Evolutionary conservation across 2,113 vertebrate genomes (phyloP), one percentile per base, ranked within the genome.

Genomic region (Phaethornis superciliosus): DNA sequence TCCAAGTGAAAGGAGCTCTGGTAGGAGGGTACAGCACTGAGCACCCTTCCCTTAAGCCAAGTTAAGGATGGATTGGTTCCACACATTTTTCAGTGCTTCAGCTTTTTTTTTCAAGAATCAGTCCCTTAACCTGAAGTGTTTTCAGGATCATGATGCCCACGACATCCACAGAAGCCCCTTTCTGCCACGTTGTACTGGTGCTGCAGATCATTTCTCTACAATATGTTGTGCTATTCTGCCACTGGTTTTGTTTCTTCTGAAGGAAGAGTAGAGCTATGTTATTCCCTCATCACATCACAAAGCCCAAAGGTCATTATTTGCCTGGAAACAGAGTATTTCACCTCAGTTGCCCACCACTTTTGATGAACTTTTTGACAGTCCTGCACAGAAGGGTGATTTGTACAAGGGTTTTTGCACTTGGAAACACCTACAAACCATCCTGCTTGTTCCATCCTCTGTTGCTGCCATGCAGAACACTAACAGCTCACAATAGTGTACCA

Each of bases 401-500:
- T 63, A 89, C 40, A 93, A 67, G 4, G 9, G 40, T 11, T 42
- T 44, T 49, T 42, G 52, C 49, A 47, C 30, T 68, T 2, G 16
- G 30, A 23, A 83, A 22, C 15, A 20, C n/a, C 58, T 35, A 33
- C 8, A 11, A 24, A 26, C 19, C 20, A 27, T 26, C 64, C 30
- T 20, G 23, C 6, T 76, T 81, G 8, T 28, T 19, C n/a, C 11
- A 55, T 4, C 7, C 19, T 75, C 0, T 0, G 35, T 1, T 54
- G 15, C 19, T 1, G 3, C 19, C 30, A 16, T 2, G 15, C 20
- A 74, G 32, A 83, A 75, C 32, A 68, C n/a, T 26, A 23, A 19
- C 0, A 2, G 37, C 37, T 71, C 13, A 28, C 1, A 0, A 22
- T 54, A 40, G 55, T 32, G 28, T 44, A 86, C 69, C 6, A 69